Evolutionary conservation across 2,888 invertebrate species (phyloP).

Genomic region (Galerucella pusilla): DNA sequence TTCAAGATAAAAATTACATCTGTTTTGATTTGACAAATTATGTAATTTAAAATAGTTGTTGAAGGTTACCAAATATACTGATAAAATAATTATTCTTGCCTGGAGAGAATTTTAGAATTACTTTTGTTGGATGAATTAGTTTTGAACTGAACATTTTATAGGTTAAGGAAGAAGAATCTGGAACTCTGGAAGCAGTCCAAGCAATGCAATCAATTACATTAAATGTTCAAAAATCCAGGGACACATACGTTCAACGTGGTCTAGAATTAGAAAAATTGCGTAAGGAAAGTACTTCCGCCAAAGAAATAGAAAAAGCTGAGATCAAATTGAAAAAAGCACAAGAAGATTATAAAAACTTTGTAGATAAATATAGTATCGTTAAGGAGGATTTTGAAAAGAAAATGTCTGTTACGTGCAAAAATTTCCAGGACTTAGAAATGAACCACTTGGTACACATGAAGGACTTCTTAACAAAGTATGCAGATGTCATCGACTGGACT

Average conservation of each 20-base stretch:
- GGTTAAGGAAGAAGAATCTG: conserved; percentile 94
- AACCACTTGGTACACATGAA: conserved; percentile 94
- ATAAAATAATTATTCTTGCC: background rate
- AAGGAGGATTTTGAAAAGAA: conserved; percentile 96
- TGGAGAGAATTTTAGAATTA: no score
- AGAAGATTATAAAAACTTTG: conserved; percentile 91
- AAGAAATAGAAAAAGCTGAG: conserved; percentile 95
- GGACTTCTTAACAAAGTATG: conserved; percentile 90
- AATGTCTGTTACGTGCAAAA: conserved; percentile 92
- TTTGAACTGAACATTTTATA: conserved; percentile 53
- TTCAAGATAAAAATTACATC: background rate
- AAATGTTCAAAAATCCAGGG: conserved; percentile 91
- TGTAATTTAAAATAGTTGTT: conserved; percentile 2
- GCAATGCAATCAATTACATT: conserved; percentile 90
- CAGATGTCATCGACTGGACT: conserved; percentile 87
- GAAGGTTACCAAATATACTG: conserved; percentile 14
- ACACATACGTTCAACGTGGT: conserved; percentile 88
- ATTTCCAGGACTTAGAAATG: conserved; percentile 95
- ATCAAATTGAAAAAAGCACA: conserved; percentile 91
- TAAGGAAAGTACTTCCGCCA: conserved; percentile 89
- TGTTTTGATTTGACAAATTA: conserved; percentile 14
- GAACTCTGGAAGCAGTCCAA: conserved; percentile 89
- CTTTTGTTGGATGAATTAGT: background rate
- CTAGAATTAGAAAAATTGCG: conserved; percentile 89
- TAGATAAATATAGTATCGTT: conserved; percentile 92